Conservation (phyloP, 2,888 invertebrate genomes). For the Chymomyza caudatula region DNA sequence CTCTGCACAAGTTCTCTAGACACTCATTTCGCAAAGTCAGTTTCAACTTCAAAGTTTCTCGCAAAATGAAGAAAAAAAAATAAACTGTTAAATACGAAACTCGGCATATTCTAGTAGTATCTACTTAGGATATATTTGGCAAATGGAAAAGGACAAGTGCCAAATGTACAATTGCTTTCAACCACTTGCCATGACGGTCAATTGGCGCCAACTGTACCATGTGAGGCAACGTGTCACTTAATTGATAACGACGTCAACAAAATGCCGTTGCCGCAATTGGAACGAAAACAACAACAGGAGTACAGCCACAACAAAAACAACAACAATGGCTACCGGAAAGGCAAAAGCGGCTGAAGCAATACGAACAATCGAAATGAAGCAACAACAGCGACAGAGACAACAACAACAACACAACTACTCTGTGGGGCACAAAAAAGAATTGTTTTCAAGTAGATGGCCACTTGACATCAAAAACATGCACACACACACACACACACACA, state of each 20-base stretch:
- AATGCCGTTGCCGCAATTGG: slow-evolving; percentile 42
- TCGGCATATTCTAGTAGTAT: neutral
- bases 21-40: neutral
- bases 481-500: slow-evolving; percentile 11
- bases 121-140: neutral
- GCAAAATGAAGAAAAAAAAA: neutral
- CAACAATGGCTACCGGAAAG: neutral
- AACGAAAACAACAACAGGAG: slow-evolving; percentile 33
- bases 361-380: slow-evolving; percentile 16
- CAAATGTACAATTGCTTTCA: neutral
- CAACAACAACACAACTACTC: neutral
- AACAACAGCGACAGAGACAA: slow-evolving; percentile 4
- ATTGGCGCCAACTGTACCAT: slow-evolving; percentile 56
- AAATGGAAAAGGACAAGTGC: neutral
- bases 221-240: slow-evolving; percentile 61
- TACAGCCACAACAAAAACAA: slow-evolving; percentile 3
- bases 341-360: neutral
- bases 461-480: slow-evolving; percentile 54
- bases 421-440: slow-evolving; percentile 21
- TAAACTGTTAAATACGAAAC: neutral
- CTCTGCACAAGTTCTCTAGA: neutral
- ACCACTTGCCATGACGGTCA: slow-evolving; percentile 28
- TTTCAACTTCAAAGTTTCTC: neutral
- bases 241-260: slow-evolving; percentile 69
- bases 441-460: slow-evolving; percentile 41